phyloP scores from a whole-genome alignment of 1,140 invertebrate genomes.

The Mycetomoellerius zeteki region DNA sequence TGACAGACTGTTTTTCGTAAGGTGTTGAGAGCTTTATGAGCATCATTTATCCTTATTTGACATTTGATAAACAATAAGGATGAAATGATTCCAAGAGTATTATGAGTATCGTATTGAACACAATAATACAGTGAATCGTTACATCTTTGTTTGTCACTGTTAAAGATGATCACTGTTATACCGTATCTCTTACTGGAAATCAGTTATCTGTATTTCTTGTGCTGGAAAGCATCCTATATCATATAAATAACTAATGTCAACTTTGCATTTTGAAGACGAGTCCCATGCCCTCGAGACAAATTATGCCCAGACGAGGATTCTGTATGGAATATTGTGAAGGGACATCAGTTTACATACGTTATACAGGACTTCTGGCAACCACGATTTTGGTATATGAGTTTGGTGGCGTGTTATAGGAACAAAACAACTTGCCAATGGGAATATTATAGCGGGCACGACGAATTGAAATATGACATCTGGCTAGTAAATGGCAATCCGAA shows the following conservation, averaged over 20 bases:
- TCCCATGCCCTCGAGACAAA: conserved; percentile 93
- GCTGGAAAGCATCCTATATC: no score
- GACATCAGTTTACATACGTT: conserved; percentile 97
- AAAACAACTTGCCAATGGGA: conserved; percentile 93
- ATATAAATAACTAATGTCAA: background rate
- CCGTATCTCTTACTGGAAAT: no score
- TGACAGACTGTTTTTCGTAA: no score
- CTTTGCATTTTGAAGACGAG: conserved; percentile 86
- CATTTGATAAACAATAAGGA: no score
- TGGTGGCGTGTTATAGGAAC: conserved; percentile 96
- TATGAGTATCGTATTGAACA: no score
- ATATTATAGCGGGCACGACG: conserved; percentile 88
- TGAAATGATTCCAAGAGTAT: no score
- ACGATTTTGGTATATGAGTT: conserved; percentile 98
- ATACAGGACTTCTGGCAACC: conserved; percentile 96
- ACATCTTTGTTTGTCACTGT: no score
- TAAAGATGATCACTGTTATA: no score
- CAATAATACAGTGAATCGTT: no score
- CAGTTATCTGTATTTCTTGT: no score
- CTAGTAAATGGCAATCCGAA: conserved; percentile 98
- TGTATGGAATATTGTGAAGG: conserved; percentile 93
- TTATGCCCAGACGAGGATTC: conserved; percentile 96
- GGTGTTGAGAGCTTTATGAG: no score
- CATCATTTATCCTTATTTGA: no score
- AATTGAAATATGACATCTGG: conserved; percentile 97